Evolutionary conservation across 2,113 vertebrate species (phyloP).

Genomic region (Scomber scombrus): DNA sequence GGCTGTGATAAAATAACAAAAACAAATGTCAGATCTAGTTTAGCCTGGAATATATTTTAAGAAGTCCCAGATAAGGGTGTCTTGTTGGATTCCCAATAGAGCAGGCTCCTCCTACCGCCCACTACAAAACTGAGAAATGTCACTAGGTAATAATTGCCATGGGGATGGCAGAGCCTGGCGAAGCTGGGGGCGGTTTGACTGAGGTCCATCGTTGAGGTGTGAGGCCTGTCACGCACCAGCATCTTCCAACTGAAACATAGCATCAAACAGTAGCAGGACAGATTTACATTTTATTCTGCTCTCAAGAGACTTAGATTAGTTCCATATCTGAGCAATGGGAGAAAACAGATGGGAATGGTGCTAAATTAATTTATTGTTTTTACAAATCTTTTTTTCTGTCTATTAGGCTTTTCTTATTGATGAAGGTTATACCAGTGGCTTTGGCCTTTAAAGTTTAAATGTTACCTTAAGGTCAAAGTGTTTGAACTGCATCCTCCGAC

Average conservation of each 20-base stretch:
- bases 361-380: no score
- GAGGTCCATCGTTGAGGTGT: slow-evolving; percentile 77
- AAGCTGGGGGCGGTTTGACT: slow-evolving; percentile 80
- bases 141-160: slow-evolving; percentile 86
- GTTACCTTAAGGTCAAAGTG: slow-evolving; percentile 76
- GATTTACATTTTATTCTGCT: neutral
- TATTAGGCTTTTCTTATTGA: slow-evolving; percentile 5
- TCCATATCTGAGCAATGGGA: no score
- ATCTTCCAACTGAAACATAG: slow-evolving; percentile 45
- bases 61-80: slow-evolving; percentile 56
- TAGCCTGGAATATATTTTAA: slow-evolving; percentile 57
- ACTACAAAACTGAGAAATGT: slow-evolving; percentile 79
- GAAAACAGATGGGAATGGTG: no score
- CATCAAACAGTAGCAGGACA: neutral
- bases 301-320: no score
- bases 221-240: slow-evolving; percentile 55
- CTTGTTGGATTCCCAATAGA: slow-evolving; percentile 64
- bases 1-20: slow-evolving; percentile 10
- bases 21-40: slow-evolving; percentile 24
- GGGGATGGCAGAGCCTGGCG: slow-evolving; percentile 82
- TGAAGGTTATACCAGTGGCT: slow-evolving; percentile 37
- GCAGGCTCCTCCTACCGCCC: slow-evolving; percentile 73
- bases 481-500: slow-evolving; percentile 73
- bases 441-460: slow-evolving; percentile 74
- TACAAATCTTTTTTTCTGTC: slow-evolving; percentile 7